Conservation (phyloP, 1,140 invertebrate species). For the Bombus pascuorum region DNA sequence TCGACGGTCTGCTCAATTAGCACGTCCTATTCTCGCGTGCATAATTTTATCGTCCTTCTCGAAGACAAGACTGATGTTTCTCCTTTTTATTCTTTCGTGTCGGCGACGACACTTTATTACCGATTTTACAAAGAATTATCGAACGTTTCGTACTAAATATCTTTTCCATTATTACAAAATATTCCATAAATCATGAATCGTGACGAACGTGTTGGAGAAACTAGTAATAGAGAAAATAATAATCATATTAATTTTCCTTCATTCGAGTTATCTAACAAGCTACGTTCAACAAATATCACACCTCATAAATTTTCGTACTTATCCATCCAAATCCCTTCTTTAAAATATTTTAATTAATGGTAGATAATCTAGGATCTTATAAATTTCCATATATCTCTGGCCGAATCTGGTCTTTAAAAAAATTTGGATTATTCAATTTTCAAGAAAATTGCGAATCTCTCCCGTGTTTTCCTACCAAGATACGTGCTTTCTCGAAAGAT, state of each 20-base stretch:
- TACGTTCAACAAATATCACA: too few relatives aligned
- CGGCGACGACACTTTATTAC: neutral
- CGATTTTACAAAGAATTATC: neutral
- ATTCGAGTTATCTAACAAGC: too few relatives aligned
- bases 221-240: too few relatives aligned
- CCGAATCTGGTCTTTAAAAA: too few relatives aligned
- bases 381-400: neutral
- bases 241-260: too few relatives aligned
- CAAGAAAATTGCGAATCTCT: too few relatives aligned
- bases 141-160: neutral
- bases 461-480: too few relatives aligned
- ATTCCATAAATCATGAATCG: neutral
- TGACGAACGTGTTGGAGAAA: too few relatives aligned
- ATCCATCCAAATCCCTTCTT: neutral
- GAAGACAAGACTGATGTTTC: neutral
- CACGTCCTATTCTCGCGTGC: constrained; percentile 8
- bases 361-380: neutral
- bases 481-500: neutral
- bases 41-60: neutral
- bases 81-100: neutral
- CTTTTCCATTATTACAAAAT: neutral
- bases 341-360: neutral
- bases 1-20: constrained; percentile 19
- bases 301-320: too few relatives aligned
- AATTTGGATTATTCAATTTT: too few relatives aligned